phyloP scores from a whole-genome alignment of 2,888 invertebrate genomes.

The Arge pagana region DNA sequence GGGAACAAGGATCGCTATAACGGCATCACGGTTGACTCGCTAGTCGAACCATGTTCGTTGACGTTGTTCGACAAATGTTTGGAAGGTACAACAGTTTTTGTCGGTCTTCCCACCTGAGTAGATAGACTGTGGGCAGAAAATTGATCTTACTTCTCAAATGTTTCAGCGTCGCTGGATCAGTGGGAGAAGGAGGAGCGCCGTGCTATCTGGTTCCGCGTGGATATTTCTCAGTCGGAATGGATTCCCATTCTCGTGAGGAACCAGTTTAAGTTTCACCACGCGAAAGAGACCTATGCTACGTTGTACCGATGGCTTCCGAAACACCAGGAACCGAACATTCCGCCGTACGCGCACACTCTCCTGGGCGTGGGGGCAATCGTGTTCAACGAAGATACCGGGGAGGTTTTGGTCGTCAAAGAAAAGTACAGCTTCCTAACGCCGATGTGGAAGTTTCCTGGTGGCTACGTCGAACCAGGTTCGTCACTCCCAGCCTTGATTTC shows the following conservation, averaged over 20 bases:
- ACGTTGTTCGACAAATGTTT: slow-evolving; percentile 63
- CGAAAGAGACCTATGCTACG: slow-evolving; percentile 76
- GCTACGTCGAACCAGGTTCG: slow-evolving; percentile 83
- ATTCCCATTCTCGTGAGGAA: slow-evolving; percentile 75
- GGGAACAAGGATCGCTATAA: slow-evolving; percentile 69
- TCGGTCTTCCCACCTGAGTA: background rate
- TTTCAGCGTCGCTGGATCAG: slow-evolving; percentile 70
- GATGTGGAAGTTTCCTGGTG: slow-evolving; percentile 89
- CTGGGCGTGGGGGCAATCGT: slow-evolving; percentile 87
- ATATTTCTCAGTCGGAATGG: slow-evolving; percentile 72
- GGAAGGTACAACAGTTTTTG: slow-evolving; percentile 59
- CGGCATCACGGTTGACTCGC: slow-evolving; percentile 75
- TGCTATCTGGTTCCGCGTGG: slow-evolving; percentile 82
- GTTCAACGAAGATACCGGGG: slow-evolving; percentile 70
- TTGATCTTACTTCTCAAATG: slow-evolving; percentile 8
- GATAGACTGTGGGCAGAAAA: slow-evolving; percentile 22
- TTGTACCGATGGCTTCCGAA: slow-evolving; percentile 81
- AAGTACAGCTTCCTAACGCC: slow-evolving; percentile 56
- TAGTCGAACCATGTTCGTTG: slow-evolving; percentile 62
- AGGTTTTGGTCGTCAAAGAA: slow-evolving; percentile 83
- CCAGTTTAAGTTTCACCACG: slow-evolving; percentile 88
- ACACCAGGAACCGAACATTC: slow-evolving; percentile 67
- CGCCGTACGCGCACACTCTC: slow-evolving; percentile 80
- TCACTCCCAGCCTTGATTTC: slow-evolving; percentile 10
- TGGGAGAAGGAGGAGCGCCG: slow-evolving; percentile 71